Evolutionary conservation across 2,888 invertebrate species (phyloP).

Genomic region (Ormyrus pomaceus): DNA sequence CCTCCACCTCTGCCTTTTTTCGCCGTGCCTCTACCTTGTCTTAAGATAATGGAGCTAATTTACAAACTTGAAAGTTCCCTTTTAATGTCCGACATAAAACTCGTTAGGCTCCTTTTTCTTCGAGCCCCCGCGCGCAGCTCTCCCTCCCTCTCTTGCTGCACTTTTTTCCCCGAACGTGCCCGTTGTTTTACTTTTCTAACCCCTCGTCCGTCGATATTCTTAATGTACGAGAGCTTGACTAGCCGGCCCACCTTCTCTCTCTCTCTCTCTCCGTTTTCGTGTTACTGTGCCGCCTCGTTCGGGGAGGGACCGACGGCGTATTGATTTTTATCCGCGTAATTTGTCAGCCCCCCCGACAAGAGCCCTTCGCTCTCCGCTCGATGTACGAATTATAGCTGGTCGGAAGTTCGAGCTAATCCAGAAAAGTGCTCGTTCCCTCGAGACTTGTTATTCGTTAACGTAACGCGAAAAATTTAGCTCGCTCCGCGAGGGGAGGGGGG

Average conservation of each 20-base stretch:
- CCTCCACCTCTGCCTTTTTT: conserved; percentile 37
- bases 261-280: not conserved
- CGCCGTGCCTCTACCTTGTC: conserved; percentile 48
- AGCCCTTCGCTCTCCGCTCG: too few relatives aligned
- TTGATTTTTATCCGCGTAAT: too few relatives aligned
- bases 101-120: conserved; percentile 48
- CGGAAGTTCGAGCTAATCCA: too few relatives aligned
- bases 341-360: too few relatives aligned
- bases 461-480: too few relatives aligned
- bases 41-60: conserved; percentile 54
- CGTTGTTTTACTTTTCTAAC: conserved; percentile 12
- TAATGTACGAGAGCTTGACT: conserved; percentile 19
- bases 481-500: too few relatives aligned
- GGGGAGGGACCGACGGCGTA: not conserved
- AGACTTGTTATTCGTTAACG: too few relatives aligned
- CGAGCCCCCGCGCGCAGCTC: not conserved
- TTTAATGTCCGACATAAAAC: conserved; percentile 53
- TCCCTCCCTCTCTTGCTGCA: conserved; percentile 29
- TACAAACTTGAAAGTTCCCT: conserved; percentile 54
- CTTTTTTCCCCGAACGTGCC: not conserved
- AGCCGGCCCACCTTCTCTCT: not conserved
- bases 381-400: not conserved
- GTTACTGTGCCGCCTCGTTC: not conserved
- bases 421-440: too few relatives aligned
- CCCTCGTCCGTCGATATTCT: conserved; percentile 40